Conservation (phyloP, 2,113 vertebrate genomes). For the Odocoileus hemionus region DNA sequence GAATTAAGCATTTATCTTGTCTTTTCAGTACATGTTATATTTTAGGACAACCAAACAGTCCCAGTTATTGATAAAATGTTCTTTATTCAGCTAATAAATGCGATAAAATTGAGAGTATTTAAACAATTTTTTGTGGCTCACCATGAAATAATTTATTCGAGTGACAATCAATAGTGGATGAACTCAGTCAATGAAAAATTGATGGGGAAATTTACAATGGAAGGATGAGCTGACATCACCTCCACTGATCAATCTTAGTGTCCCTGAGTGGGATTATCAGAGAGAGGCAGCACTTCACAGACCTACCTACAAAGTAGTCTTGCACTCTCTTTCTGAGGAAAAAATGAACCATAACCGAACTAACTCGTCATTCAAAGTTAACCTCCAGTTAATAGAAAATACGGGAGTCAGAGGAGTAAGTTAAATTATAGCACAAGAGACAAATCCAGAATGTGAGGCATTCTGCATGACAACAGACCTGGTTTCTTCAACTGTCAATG, state of each 20-base stretch:
- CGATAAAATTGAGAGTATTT: constrained; percentile 20
- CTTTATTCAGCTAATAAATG: constrained; percentile 32
- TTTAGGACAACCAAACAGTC: constrained; percentile 29
- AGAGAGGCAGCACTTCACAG: neutral
- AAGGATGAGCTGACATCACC: neutral
- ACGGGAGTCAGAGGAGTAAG: neutral
- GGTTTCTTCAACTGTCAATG: neutral
- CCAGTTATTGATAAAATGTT: constrained; percentile 4
- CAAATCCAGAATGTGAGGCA: neutral
- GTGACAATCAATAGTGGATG: neutral
- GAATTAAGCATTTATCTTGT: constrained; percentile 31
- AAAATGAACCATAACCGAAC: neutral
- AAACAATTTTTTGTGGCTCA: neutral
- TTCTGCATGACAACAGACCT: neutral
- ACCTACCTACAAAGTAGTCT: neutral
- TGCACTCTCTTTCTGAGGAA: neutral
- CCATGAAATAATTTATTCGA: constrained; percentile 2
- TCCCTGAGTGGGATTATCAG: neutral
- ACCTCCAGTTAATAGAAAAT: neutral
- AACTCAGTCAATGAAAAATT: neutral
- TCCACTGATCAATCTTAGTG: neutral
- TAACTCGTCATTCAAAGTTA: neutral
- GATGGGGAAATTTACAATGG: neutral
- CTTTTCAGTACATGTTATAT: neutral
- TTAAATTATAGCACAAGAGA: neutral